Base-by-base conservation (phyloP, 2,113 vertebrate genomes). In the Leuciscus idus region DNA sequence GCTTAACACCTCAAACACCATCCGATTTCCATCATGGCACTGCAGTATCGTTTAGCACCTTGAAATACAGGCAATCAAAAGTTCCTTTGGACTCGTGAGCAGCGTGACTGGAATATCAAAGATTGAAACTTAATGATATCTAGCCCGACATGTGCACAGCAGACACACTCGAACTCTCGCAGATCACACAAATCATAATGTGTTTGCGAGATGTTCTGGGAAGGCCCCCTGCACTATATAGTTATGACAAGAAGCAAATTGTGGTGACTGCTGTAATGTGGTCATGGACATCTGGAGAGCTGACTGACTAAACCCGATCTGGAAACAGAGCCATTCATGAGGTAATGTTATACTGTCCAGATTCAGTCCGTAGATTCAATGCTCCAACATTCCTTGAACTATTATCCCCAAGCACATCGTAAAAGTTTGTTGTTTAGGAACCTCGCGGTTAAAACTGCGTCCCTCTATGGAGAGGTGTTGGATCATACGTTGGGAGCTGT, bases 191-290 rank as follows among this genome's bases (percentile, higher is more conserved):
- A 59, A 79, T 72, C 80, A 28, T 43, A 23, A 39, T 61, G 59
- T 30, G 81, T 70, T 81, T 81, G 62, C 43, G 36, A 64, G 79
- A 81, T 81, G 84, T 62, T 85, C 87, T 90, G 90, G 72, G 80
- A 89, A 91, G 90, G 90, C 78, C 43, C 48, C 87, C 89, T 86
- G 57, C 86, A 89, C 90, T 91, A 36, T 83, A 70, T 88, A 90
- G 87, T 93, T 83, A 84, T 92, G 91, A 94, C 91, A 90, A 91
- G 87, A 91, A 90, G 90, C 90, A 91, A 92, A 93, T 81, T 92
- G 91, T 86, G 92, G 85, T 92, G 88, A 91, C 73, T 61, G 81
- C 80, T 91, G 81, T 93, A 92, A 91, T 93, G 91, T 91, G 91
- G 92, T 91, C 83, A 87, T 85, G 89, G 70, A 89, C 89, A 82